Base-by-base conservation (phyloP, 2,113 vertebrate genomes). In the Salvator merianae region DNA sequence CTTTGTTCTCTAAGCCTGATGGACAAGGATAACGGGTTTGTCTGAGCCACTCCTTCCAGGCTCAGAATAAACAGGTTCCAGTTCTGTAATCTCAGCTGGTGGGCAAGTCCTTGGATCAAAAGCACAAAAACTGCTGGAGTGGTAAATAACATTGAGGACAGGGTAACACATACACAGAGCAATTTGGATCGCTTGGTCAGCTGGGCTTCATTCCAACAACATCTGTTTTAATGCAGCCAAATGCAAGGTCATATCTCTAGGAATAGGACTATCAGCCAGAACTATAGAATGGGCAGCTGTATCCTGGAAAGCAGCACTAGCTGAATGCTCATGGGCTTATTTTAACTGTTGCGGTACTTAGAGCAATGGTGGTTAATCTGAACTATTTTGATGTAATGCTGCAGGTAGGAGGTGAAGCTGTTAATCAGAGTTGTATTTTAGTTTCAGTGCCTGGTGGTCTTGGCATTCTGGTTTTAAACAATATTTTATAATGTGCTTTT, bases 211-310 rank as follows among this genome's bases (percentile, higher is more conserved):
- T 84, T 79, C 83, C 76, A 79, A 36, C 77, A 84, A 79, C 76
- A 34, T 72, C 83, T 55, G 7, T 79, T 84, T 84, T 71, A 79
- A 79, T 79, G 38, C 69, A 84, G 68, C 68, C 68, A 79, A 78
- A 79, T 79, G 40, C 83, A 84, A 79, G 76, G 68, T 84, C 76
- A 72, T 79, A 79, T 84, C 83, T 79, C 76, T 79, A 79, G 83
- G 69, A 84, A 84, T 72, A 78, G 43, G 43, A 77, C 22, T 59
- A 84, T 72, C 69, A 47, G 68, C 68, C 66, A 72, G 70, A 83
- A 73, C 62, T 76, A 36, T 47, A 72, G 68, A 79, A 79, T 40
- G 20, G 76, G 24, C 38, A 84, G 38, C 38, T 50, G 30, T 50
- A n/a, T 72, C 53, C 55, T 84, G 40, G 77, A 84, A 84, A 84